Conservation (phyloP, 1,140 invertebrate genomes). For the Bombus superbus region DNA sequence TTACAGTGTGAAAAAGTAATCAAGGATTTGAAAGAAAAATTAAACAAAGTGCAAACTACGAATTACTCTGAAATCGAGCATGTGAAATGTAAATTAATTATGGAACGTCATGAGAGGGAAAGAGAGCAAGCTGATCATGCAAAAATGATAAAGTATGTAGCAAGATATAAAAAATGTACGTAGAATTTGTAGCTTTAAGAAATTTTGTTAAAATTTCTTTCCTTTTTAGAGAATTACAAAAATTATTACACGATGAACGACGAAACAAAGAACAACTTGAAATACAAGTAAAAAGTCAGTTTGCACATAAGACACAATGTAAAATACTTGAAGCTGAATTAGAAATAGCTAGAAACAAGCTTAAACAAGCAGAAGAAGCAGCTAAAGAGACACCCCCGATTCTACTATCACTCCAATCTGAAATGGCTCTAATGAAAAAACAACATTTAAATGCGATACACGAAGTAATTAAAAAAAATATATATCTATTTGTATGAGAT, state of each 20-base stretch:
- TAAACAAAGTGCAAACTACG: conserved; percentile 84
- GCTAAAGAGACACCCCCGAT: conserved; percentile 86
- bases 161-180: background rate
- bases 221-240: conserved; percentile 85
- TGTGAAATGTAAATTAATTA: conserved; percentile 88
- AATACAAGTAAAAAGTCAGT: conserved; percentile 82
- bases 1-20: conserved; percentile 87
- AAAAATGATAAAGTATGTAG: conserved; percentile 84
- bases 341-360: conserved; percentile 85
- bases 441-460: conserved; percentile 87
- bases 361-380: conserved; percentile 84
- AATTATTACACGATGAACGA: conserved; percentile 85
- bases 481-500: background rate
- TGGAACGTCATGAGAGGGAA: conserved; percentile 90
- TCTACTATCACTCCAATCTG: conserved; percentile 87
- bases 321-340: conserved; percentile 86
- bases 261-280: conserved; percentile 86
- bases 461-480: conserved; percentile 79
- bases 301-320: conserved; percentile 82
- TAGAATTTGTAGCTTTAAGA: background rate
- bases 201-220: background rate
- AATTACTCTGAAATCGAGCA: conserved; percentile 86
- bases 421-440: conserved; percentile 88
- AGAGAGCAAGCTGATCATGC: conserved; percentile 90
- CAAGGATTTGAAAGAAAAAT: conserved; percentile 85